phyloP scores from a whole-genome alignment of 2,113 vertebrate species.

The Promerops cafer region DNA sequence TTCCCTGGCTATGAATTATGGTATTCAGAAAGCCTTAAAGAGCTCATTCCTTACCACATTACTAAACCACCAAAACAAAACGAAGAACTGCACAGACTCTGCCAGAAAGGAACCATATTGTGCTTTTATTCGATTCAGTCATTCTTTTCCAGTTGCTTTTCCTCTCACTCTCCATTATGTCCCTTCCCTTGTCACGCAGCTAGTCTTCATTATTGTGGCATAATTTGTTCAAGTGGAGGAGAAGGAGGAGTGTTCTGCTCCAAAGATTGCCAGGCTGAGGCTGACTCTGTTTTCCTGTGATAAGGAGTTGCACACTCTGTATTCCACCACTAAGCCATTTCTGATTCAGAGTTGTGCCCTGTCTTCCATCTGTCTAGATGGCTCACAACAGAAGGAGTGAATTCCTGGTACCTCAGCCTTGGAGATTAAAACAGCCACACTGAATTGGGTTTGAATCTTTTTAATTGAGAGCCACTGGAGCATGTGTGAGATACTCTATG shows the following conservation, averaged over 20 bases:
- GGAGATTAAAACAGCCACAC: conserved; percentile 9
- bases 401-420: neutral
- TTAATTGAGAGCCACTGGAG: conserved; percentile 35
- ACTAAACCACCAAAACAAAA: neutral
- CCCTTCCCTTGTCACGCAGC: neutral
- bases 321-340: neutral
- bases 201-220: neutral
- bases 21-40: neutral
- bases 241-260: neutral
- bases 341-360: neutral
- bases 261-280: neutral
- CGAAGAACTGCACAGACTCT: neutral
- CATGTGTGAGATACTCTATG: neutral
- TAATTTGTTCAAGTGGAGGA: neutral
- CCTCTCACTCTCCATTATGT: neutral
- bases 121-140: neutral
- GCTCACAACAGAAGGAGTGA: neutral
- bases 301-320: neutral
- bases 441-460: conserved; percentile 4
- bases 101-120: neutral
- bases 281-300: conserved; percentile 26
- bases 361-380: conserved; percentile 20
- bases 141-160: neutral
- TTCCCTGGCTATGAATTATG: neutral
- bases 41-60: neutral